Conservation (phyloP, 1,140 invertebrate species). For the Asbolus verrucosus region DNA sequence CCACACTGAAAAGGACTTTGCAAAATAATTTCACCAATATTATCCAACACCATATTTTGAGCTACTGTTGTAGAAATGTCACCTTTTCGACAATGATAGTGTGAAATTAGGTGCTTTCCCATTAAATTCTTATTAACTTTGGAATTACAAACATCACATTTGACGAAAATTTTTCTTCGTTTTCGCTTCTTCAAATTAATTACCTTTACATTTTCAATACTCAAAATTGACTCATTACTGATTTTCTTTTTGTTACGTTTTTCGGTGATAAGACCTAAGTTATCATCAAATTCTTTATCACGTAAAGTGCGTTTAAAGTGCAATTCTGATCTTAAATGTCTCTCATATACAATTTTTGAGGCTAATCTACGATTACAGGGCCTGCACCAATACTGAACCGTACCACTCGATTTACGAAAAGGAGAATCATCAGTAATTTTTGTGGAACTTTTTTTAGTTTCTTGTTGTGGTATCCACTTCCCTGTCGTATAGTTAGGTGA, state of each 20-base stretch:
- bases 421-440: slow-evolving; percentile 46
- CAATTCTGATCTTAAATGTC: slow-evolving; percentile 79
- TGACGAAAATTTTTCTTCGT: slow-evolving; percentile 70
- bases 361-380: slow-evolving; percentile 81
- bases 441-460: slow-evolving; percentile 62
- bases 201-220: slow-evolving; percentile 59
- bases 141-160: slow-evolving; percentile 78
- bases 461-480: slow-evolving; percentile 77
- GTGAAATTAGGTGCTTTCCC: slow-evolving; percentile 86
- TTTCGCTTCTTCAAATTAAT: slow-evolving; percentile 65
- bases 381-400: slow-evolving; percentile 81
- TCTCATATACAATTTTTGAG: slow-evolving; percentile 78
- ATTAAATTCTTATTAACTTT: slow-evolving; percentile 76
- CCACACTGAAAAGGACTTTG: slow-evolving; percentile 87
- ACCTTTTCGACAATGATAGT: slow-evolving; percentile 82
- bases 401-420: slow-evolving; percentile 63
- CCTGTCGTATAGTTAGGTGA: slow-evolving; percentile 76
- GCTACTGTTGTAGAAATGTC: slow-evolving; percentile 68
- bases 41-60: slow-evolving; percentile 75
- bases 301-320: slow-evolving; percentile 77
- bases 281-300: slow-evolving; percentile 73
- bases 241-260: slow-evolving; percentile 51
- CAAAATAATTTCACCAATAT: slow-evolving; percentile 80
- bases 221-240: slow-evolving; percentile 49
- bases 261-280: slow-evolving; percentile 62